These are phyloP conservation scores for Characodon lateralis DNA, from an alignment of 2,797 vertebrate species.

Conservation along the genomic window DNA sequence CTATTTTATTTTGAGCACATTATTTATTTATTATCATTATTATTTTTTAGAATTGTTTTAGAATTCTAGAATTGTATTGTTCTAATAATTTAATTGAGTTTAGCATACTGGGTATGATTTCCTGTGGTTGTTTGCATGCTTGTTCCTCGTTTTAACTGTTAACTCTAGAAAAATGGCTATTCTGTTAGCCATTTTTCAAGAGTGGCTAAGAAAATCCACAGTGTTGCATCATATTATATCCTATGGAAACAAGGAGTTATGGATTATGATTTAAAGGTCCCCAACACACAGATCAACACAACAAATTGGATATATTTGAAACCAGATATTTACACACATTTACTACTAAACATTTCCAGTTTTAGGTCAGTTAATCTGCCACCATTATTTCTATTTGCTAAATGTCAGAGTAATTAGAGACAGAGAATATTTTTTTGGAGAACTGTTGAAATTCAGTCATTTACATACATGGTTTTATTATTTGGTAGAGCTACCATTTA, in stretches of 20 bases:
- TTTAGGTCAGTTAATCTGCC: background rate
- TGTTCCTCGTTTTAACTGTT: background rate
- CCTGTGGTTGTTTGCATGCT: background rate
- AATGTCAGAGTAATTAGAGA: background rate
- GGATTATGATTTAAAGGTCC: background rate
- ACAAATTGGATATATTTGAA: background rate
- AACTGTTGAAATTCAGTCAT: background rate
- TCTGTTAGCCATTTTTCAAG: too few species aligned
- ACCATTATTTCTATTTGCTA: background rate
- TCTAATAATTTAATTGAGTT: background rate
- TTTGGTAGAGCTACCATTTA: too few species aligned
- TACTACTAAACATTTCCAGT: background rate
- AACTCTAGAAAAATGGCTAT: too few species aligned
- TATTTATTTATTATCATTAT: too few species aligned
- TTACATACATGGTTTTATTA: background rate
- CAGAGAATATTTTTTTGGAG: too few species aligned
- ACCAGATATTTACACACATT: background rate
- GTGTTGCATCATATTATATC: too few species aligned
- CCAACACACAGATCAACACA: background rate
- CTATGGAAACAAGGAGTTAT: background rate
- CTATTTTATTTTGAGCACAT: constrained; percentile 4
- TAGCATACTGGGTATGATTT: background rate
- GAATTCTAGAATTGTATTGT: background rate
- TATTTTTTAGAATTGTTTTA: too few species aligned
- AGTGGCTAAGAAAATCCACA: too few species aligned